Percentiles rank a stretch among this genome's conserved stretches.
Evolutionary conservation across 2,113 vertebrate genomes (phyloP).

Genomic region (Apistogramma diplotaenia): DNA sequence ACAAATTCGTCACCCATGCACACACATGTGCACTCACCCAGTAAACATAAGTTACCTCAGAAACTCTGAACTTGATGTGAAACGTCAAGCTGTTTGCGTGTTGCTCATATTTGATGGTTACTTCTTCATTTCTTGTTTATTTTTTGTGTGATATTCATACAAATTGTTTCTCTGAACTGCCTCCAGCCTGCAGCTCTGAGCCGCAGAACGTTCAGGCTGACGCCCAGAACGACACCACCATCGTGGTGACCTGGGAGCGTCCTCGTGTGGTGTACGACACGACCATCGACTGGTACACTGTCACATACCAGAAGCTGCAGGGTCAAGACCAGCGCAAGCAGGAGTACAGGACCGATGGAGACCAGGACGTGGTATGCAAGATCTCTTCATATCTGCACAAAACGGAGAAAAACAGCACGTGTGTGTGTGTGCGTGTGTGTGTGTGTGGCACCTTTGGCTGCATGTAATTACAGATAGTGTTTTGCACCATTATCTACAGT

Average conservation of each 20-base stretch:
- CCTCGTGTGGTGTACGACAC: conserved; percentile 89
- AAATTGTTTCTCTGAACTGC: background rate
- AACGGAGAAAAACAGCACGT: background rate
- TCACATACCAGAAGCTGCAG: conserved; percentile 89
- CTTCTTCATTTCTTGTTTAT: background rate
- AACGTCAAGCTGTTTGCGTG: background rate
- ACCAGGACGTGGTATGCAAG: conserved; percentile 93
- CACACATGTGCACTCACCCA: background rate
- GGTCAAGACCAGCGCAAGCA: conserved; percentile 83
- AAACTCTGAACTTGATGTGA: background rate
- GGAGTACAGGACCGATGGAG: conserved; percentile 94
- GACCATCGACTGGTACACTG: conserved; percentile 90
- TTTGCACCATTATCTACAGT: background rate
- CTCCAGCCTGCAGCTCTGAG: conserved; percentile 90
- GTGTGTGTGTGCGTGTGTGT: background rate
- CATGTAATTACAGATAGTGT: background rate
- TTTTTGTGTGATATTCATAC: background rate
- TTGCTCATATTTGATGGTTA: background rate
- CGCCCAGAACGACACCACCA: conserved; percentile 91
- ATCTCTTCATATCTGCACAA: background rate
- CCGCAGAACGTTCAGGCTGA: conserved; percentile 92
- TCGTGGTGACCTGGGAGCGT: conserved; percentile 93
- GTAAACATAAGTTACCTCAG: conserved; percentile 3
- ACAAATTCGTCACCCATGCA: conserved; percentile 12
- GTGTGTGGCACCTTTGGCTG: background rate